These are phyloP conservation scores for Notodonta ziczac DNA, from an alignment of 2,888 invertebrate genomes.

Conservation along the genomic window DNA sequence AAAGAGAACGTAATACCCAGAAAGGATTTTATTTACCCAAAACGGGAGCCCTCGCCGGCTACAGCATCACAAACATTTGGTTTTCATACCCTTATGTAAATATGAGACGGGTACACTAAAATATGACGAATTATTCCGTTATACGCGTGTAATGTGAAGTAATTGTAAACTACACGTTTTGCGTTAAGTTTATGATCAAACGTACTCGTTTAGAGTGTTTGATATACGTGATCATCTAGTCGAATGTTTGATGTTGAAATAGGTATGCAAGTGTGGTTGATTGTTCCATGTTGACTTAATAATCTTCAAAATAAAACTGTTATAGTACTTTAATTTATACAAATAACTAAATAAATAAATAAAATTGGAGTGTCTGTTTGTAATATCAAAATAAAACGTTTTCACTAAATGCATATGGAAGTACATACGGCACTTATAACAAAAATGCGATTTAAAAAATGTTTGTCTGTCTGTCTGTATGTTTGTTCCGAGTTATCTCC, in stretches of 20 bases:
- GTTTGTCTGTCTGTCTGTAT: too few relatives aligned
- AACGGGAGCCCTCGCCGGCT: constrained; percentile 30
- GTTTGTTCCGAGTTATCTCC: too few relatives aligned
- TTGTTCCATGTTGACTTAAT: too few relatives aligned
- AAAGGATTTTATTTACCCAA: constrained; percentile 31
- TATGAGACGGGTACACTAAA: constrained; percentile 11
- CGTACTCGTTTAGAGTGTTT: constrained; percentile 3
- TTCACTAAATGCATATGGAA: too few relatives aligned
- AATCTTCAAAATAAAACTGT: too few relatives aligned
- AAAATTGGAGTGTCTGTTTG: too few relatives aligned
- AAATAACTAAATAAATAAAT: too few relatives aligned
- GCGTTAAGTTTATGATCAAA: constrained; percentile 5
- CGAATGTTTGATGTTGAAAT: constrained; percentile 13
- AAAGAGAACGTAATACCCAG: constrained; percentile 21
- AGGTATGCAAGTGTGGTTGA: too few relatives aligned
- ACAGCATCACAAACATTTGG: constrained; percentile 26
- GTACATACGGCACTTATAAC: too few relatives aligned
- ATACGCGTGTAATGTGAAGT: neutral
- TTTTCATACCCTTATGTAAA: constrained; percentile 13
- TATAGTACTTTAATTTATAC: too few relatives aligned
- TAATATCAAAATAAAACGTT: too few relatives aligned
- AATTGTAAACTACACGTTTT: neutral
- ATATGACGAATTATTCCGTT: constrained; percentile 14
- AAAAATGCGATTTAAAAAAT: too few relatives aligned
- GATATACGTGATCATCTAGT: constrained; percentile 15